Evolutionary conservation across 2,113 vertebrate genomes (phyloP), one percentile per base, ranked within the genome.

Genomic region (Sinosuthora webbiana): DNA sequence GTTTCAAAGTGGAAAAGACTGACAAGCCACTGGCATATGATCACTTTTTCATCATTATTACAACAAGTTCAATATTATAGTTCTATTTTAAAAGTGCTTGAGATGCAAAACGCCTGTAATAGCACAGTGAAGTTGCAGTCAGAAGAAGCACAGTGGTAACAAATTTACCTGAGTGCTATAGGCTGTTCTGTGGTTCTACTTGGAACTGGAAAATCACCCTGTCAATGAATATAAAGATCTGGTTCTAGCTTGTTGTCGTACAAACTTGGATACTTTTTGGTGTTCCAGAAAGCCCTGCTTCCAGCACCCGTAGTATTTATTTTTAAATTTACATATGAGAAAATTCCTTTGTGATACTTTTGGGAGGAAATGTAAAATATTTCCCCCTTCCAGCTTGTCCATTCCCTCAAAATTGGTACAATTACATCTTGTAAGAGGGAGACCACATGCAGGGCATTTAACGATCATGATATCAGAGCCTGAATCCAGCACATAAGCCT

Each of bases 401-500:
- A 50, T 33, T 70, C n/a, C 37, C 6, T 67, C 39, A 37, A 91
- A 89, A 53, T 3, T 1, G 1, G 6, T 84, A 23, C 11, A 56
- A 31, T 25, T 27, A 52, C 13, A n/a, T 21, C 37, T 45, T 62
- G 18, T 20, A 47, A 47, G 10, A 74, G 12, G 6, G 30, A 69
- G 56, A 62, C 11, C 8, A 45, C 15, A 20, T 30, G 25, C 6
- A 27, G 8, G 3, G 8, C 20, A 33, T 44, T 68, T n/a, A 56
- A 9, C 6, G 47, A 25, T 21, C 15, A 62, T 82, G 30, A 28
- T 55, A 56, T 15, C 5, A 79, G 15, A 78, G 7, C 3, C 39
- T 3, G 5, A 89, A 76, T 6, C 78, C 12, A 35, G 24, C 0
- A 2, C 11, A 23, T 18, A 33, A 16, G 14, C 9, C 30, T 0